phyloP scores from a whole-genome alignment of 2,888 invertebrate genomes.

The Hirtodrosophila alboralis region DNA sequence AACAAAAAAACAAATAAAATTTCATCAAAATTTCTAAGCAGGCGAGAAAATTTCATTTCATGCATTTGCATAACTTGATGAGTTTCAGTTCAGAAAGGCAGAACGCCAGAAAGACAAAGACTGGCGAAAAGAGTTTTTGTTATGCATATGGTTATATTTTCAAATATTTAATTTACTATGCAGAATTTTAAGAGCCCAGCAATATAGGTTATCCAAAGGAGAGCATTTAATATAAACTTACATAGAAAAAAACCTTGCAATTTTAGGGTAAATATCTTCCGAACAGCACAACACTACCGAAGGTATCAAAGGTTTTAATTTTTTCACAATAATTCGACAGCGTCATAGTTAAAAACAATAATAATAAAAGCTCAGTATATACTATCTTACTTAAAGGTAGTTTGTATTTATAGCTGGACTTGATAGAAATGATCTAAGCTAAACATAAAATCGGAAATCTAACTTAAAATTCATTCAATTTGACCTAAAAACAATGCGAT shows the following conservation, averaged over 20 bases:
- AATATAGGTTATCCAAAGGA: constrained; percentile 5
- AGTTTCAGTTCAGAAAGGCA: constrained; percentile 32
- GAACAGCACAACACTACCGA: not conserved
- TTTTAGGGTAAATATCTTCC: constrained; percentile 14
- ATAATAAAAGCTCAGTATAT: too few relatives aligned
- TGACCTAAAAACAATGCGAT: too few relatives aligned
- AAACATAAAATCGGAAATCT: too few relatives aligned
- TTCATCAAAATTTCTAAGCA: constrained; percentile 70
- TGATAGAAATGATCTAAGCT: too few relatives aligned
- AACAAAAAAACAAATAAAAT: constrained; percentile 13
- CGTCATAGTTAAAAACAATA: too few relatives aligned
- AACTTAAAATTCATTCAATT: too few relatives aligned
- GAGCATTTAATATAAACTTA: not conserved
- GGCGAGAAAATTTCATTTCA: constrained; percentile 42
- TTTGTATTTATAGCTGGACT: too few relatives aligned
- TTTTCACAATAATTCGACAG: too few relatives aligned
- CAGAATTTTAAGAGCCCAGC: not conserved
- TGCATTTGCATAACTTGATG: constrained; percentile 50
- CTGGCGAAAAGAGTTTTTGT: not conserved
- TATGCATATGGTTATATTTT: too few relatives aligned
- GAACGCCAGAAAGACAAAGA: not conserved
- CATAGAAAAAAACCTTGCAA: constrained; percentile 3
- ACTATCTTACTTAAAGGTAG: too few relatives aligned
- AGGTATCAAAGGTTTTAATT: too few relatives aligned
- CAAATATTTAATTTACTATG: constrained; percentile 18